Evolutionary conservation across 2,797 vertebrate species (phyloP).

Genomic region (Trematomus bernacchii): DNA sequence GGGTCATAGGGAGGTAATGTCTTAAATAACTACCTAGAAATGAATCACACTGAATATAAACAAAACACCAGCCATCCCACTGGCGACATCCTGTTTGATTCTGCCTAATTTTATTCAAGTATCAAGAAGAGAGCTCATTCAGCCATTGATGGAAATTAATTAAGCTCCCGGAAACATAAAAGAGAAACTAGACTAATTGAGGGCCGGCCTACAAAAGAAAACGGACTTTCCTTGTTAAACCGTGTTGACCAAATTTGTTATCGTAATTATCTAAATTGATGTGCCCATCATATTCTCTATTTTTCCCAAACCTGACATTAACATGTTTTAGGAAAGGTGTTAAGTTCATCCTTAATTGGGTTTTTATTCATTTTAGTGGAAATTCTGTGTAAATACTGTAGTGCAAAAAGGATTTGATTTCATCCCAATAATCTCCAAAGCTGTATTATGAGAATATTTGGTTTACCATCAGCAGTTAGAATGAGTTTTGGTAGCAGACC

Average conservation of each 20-base stretch:
- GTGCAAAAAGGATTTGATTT: conserved; percentile 71
- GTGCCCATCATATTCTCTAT: background rate
- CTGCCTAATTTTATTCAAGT: conserved; percentile 75
- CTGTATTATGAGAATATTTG: conserved; percentile 54
- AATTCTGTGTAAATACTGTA: conserved; percentile 54
- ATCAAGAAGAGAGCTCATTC: conserved; percentile 69
- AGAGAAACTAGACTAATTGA: conserved; percentile 5
- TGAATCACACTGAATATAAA: conserved; percentile 66
- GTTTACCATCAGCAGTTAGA: conserved; percentile 37
- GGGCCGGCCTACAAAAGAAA: too few species aligned
- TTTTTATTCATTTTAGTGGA: background rate
- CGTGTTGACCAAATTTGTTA: background rate
- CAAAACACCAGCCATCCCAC: conserved; percentile 69
- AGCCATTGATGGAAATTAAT: conserved; percentile 25
- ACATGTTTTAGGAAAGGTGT: background rate
- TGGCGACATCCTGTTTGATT: conserved; percentile 64
- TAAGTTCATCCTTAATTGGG: conserved; percentile 25
- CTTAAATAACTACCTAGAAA: conserved; percentile 79
- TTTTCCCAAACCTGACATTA: background rate
- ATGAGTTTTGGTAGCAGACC: conserved; percentile 42
- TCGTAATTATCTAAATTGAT: background rate
- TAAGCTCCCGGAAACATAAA: background rate
- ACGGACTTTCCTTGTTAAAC: background rate
- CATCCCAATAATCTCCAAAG: conserved; percentile 58
- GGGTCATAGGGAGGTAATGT: conserved; percentile 72